Evolutionary conservation across 2,888 invertebrate genomes (phyloP), one percentile per base, ranked within the genome.

Genomic region (Macropis europaea): DNA sequence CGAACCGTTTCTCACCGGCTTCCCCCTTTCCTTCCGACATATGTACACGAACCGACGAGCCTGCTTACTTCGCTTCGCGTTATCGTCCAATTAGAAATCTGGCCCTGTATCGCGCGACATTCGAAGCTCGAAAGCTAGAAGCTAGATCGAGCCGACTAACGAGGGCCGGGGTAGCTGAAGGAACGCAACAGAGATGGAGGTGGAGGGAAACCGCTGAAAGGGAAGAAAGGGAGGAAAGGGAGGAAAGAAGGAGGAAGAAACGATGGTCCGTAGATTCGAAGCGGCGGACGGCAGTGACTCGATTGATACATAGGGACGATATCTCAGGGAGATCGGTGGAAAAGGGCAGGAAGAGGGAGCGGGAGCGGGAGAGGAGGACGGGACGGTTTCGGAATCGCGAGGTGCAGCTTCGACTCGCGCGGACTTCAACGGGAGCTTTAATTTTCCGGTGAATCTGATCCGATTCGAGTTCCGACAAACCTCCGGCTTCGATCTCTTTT

Each of bases 391-490:
- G n/a, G 32, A 30, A 32, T 63, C 52, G 57, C 34, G 24, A 64
- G 13, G 32, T 38, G 36, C n/a, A n/a, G n/a, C 45, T 40, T 36
- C 47, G 54, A 59, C 54, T 38, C 57, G 62, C 57, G 62, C 50
- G 34, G 40, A 22, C 43, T 45, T 53, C 47, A 45, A 59, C 30
- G 62, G 54, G 56, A 56, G 70, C 50, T 73, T 78, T 76, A 67
- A 79, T 79, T 78, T 79, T 76, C 72, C 73, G 52, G 59, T 53
- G 72, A 61, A 66, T 63, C 66, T 50, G 43, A 57, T 67, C 30
- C 69, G 67, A 76, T 77, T 62, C 60, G 42, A 56, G 48, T 17
- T 26, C 42, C 38, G 15, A 30, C 63, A 38, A 67, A 50, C 38
- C 38, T 28, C 38, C 26, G 38, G 22, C 45, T 17, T 24, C 47